Evolutionary conservation across 2,797 vertebrate species (phyloP).

Genomic region (Epinephelus awoara): DNA sequence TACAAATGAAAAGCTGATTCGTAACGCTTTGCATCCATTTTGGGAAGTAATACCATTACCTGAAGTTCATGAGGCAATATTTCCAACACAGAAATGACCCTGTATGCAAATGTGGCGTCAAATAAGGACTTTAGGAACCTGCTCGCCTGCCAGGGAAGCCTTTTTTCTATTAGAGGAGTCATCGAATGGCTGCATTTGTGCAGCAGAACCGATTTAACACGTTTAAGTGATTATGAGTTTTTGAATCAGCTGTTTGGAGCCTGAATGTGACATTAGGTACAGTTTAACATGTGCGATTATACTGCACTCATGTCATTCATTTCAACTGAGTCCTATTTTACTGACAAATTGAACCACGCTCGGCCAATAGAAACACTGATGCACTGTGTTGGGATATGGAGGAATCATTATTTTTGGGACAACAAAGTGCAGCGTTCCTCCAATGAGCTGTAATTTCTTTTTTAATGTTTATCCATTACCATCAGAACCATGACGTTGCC

Average conservation of each 20-base stretch:
- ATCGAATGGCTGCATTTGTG: background rate
- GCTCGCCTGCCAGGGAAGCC: too few species aligned
- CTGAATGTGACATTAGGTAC: background rate
- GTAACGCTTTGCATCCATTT: conserved; percentile 54
- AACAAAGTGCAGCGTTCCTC: background rate
- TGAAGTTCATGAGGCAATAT: conserved; percentile 29
- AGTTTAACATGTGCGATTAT: too few species aligned
- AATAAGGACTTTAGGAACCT: background rate
- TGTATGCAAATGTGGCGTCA: conserved; percentile 33
- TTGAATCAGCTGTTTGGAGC: background rate
- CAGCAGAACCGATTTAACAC: background rate
- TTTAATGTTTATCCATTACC: too few species aligned
- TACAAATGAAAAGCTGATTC: conserved; percentile 59
- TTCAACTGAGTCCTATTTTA: background rate
- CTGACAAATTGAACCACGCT: background rate
- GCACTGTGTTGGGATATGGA: background rate
- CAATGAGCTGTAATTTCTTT: too few species aligned
- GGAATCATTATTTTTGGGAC: background rate
- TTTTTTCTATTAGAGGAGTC: background rate
- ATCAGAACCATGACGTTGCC: too few species aligned
- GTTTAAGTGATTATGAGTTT: background rate
- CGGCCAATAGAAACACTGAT: background rate
- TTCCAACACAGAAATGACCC: background rate
- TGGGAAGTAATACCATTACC: conserved; percentile 28
- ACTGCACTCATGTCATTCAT: background rate